phyloP scores from a whole-genome alignment of 2,888 invertebrate genomes.

The Brenthis hecate region DNA sequence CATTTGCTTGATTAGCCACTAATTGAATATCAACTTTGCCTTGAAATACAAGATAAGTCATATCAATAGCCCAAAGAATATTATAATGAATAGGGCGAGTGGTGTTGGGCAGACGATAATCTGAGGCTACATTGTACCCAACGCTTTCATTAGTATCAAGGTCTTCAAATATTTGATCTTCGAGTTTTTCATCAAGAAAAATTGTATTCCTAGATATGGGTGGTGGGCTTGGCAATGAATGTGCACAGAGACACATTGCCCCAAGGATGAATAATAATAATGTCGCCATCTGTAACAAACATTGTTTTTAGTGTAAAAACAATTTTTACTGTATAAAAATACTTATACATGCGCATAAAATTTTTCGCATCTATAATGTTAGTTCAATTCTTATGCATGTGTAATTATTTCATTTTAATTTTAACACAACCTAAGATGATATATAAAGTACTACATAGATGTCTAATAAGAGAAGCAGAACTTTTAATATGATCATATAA shows the following conservation, averaged over 20 bases:
- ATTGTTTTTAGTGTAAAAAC: background rate
- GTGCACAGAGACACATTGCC: conserved; percentile 49
- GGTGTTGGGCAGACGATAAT: conserved; percentile 72
- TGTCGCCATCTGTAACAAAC: conserved; percentile 61
- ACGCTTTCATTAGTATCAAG: conserved; percentile 23
- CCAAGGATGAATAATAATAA: conserved; percentile 52
- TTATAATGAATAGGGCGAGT: conserved; percentile 79
- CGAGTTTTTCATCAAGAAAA: conserved; percentile 64
- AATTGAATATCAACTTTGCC: conserved; percentile 67
- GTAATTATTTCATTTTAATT: no score
- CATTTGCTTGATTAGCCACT: conserved; percentile 52
- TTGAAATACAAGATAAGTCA: conserved; percentile 51
- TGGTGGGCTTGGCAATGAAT: conserved; percentile 51
- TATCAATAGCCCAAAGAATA: conserved; percentile 71
- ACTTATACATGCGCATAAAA: no score
- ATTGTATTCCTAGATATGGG: conserved; percentile 61
- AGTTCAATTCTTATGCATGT: no score
- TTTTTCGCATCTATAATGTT: no score
- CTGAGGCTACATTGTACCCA: conserved; percentile 36
- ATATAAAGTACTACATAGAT: no score
- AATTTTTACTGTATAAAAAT: no score
- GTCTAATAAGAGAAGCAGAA: no score
- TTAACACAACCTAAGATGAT: no score
- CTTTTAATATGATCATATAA: no score
- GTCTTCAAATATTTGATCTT: conserved; percentile 63